phyloP scores from a whole-genome alignment of 1,140 invertebrate species.

The Drosophila nebulosa region DNA sequence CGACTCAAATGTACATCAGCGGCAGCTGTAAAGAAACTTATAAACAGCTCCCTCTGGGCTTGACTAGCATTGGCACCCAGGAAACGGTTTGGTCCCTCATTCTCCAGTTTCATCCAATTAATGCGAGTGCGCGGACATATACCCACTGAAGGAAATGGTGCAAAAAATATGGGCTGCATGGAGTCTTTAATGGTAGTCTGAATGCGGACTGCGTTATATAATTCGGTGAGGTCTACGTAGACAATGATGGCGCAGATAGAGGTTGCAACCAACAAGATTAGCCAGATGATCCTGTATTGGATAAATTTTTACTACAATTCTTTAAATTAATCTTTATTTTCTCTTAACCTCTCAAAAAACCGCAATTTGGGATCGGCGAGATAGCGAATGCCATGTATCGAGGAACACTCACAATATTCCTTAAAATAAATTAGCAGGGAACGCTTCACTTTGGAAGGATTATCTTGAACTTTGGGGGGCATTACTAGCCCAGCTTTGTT shows the following conservation, averaged over 20 bases:
- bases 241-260: slow-evolving; percentile 46
- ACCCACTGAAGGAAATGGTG: slow-evolving; percentile 60
- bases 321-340: neutral
- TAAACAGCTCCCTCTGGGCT: slow-evolving; percentile 37
- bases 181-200: slow-evolving; percentile 68
- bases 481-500: slow-evolving; percentile 11
- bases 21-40: slow-evolving; percentile 45
- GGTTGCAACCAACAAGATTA: slow-evolving; percentile 57
- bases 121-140: slow-evolving; percentile 57
- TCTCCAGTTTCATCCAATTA: slow-evolving; percentile 35
- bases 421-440: slow-evolving; percentile 47
- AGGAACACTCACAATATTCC: slow-evolving; percentile 55
- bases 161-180: slow-evolving; percentile 53
- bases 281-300: slow-evolving; percentile 66
- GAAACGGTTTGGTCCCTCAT: slow-evolving; percentile 40
- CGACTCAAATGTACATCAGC: slow-evolving; percentile 38
- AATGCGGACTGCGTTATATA: slow-evolving; percentile 50
- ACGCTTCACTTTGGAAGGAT: neutral
- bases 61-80: slow-evolving; percentile 43
- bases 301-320: neutral
- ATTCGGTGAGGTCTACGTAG: slow-evolving; percentile 51
- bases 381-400: slow-evolving; percentile 65
- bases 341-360: slow-evolving; percentile 54
- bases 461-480: neutral
- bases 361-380: slow-evolving; percentile 52